Evolutionary conservation across 2,888 invertebrate species (phyloP), one percentile per base, ranked within the genome.

Genomic region (Fragum sueziense): DNA sequence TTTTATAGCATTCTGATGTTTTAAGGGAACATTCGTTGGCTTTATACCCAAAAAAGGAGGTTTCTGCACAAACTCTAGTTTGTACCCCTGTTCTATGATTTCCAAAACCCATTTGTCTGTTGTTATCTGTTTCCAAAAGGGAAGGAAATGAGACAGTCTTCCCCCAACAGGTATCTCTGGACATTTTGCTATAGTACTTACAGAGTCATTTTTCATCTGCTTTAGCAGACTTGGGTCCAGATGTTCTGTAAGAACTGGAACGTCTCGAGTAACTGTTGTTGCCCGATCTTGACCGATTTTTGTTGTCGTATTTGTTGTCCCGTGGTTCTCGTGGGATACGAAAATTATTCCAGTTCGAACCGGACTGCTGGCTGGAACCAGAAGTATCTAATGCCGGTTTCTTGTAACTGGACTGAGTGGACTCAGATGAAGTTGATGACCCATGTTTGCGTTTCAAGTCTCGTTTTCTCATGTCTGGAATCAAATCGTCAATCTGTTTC

Each of bases 141-240:
- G 11, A n/a, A 47, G 52, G 20, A 68, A 75, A 70, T 68, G 52
- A 31, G n/a, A 22, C 25, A 76, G 41, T 54, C 73, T 31, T 31
- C 73, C 76, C 65, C 80, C 80, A 37, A 77, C 74, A 25, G 77
- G 76, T 70, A 80, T 77, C 74, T 80, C 76, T 47, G 76, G 70
- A 51, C 61, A 41, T 27, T 62, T 70, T 54, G 57, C 76, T 61
- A 75, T 29, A 6, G 34, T 71, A 72, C 72, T 69, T 59, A 79
- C 79, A 29, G n/a, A n/a, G 79, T 79, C 75, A 71, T 71, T 79
- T 70, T 25, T 47, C 29, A 70, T 54, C 57, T 62, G 74, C 7
- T 52, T 52, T 57, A 29, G 9, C 41, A 11, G 20, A 7, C 20
- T 20, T 27, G 20, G 11, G 37, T 51, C 51, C n/a, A 4, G 29